Conservation (phyloP, 2,113 vertebrate species). For the Perca flavescens region DNA sequence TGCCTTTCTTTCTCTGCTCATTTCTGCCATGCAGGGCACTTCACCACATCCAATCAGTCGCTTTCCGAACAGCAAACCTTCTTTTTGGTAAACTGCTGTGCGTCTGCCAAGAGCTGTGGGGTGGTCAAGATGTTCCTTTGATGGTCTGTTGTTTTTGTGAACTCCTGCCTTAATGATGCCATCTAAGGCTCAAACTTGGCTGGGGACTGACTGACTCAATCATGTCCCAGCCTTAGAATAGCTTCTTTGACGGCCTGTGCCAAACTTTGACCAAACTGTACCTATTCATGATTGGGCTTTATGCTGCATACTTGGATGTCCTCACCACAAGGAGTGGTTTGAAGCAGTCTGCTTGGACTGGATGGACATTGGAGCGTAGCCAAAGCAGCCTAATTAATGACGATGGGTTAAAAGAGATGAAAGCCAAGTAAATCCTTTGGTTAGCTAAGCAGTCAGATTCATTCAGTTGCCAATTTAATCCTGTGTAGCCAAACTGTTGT, state of each 20-base stretch:
- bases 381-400: slow-evolving; percentile 80
- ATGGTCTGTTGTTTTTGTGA: slow-evolving; percentile 63
- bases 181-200: slow-evolving; percentile 61
- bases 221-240: slow-evolving; percentile 66
- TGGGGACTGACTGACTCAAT: slow-evolving; percentile 47
- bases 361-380: slow-evolving; percentile 55
- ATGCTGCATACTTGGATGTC: slow-evolving; percentile 58
- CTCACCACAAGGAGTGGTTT: slow-evolving; percentile 67
- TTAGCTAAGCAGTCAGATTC: slow-evolving; percentile 52
- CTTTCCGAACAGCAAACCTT: slow-evolving; percentile 62
- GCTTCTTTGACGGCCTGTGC: slow-evolving; percentile 61
- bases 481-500: slow-evolving; percentile 52
- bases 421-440: slow-evolving; percentile 70
- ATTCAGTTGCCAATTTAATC: slow-evolving; percentile 67
- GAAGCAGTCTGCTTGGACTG: slow-evolving; percentile 30
- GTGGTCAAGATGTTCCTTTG: slow-evolving; percentile 77
- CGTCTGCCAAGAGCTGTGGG: slow-evolving; percentile 61
- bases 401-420: slow-evolving; percentile 69
- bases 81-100: slow-evolving; percentile 65
- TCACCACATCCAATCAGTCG: slow-evolving; percentile 56
- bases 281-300: slow-evolving; percentile 63
- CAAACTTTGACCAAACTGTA: slow-evolving; percentile 77
- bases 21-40: slow-evolving; percentile 36
- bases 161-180: slow-evolving; percentile 62
- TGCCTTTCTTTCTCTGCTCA: slow-evolving; percentile 9